Conservation (phyloP, 2,888 invertebrate species). For the Drosophila mettleri region DNA sequence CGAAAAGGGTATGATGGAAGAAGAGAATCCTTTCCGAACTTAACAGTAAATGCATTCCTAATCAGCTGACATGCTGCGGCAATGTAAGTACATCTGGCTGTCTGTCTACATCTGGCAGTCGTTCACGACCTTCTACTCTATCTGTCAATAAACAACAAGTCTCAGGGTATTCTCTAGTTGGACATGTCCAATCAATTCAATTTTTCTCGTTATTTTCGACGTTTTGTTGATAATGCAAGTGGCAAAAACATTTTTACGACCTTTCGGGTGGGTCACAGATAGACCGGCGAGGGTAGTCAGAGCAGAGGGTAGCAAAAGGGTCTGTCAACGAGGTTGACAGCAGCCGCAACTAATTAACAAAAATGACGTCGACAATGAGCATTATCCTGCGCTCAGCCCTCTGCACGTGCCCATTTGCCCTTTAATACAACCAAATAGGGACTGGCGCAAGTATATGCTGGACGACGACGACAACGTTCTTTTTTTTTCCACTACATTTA, state of each 20-base stretch:
- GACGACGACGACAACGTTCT: slow-evolving; percentile 5
- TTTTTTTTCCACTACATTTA: slow-evolving; percentile 50
- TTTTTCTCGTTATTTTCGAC: slow-evolving; percentile 7
- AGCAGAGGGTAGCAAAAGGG: slow-evolving; percentile 33
- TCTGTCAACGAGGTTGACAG: slow-evolving; percentile 49
- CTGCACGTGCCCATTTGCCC: slow-evolving; percentile 38
- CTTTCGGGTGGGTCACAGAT: slow-evolving; percentile 3
- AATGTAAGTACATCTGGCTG: background rate
- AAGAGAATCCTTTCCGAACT: background rate
- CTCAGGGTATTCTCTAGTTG: background rate
- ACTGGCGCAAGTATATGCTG: background rate
- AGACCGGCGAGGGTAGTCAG: slow-evolving; percentile 1
- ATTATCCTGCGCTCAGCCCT: slow-evolving; percentile 28
- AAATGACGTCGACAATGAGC: slow-evolving; percentile 55
- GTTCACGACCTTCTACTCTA: background rate
- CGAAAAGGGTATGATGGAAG: background rate
- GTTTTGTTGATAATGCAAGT: slow-evolving; percentile 37
- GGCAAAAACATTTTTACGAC: slow-evolving; percentile 49
- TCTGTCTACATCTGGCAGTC: background rate
- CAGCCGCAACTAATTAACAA: slow-evolving; percentile 63
- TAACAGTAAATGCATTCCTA: background rate
- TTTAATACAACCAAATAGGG: slow-evolving; percentile 14
- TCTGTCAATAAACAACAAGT: background rate
- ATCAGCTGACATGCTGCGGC: background rate
- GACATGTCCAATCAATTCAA: background rate